These are phyloP conservation scores for Zaprionus bogoriensis DNA, from an alignment of 2,888 invertebrate genomes.

Conservation along the genomic window DNA sequence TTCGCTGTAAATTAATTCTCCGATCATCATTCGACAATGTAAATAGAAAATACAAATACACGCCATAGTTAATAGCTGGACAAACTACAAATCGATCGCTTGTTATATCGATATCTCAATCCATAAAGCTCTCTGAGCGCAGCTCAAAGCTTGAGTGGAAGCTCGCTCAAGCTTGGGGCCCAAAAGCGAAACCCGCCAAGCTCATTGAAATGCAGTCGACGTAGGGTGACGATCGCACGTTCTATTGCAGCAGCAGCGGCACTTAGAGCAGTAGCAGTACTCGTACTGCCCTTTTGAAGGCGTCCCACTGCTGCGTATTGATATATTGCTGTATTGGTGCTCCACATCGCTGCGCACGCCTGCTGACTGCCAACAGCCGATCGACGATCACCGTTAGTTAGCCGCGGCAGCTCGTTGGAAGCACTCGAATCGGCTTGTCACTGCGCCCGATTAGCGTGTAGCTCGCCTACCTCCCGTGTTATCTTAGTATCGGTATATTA, in stretches of 20 bases:
- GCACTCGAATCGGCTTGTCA: conserved; percentile 25
- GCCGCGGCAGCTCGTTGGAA: conserved; percentile 37
- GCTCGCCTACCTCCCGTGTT: too few species aligned
- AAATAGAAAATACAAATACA: conserved; percentile 43
- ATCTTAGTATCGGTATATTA: conserved; percentile 47
- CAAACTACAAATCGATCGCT: background rate
- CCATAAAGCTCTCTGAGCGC: background rate
- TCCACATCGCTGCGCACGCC: conserved; percentile 59
- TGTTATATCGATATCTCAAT: too few species aligned
- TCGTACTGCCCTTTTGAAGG: conserved; percentile 55
- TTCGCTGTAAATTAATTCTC: conserved; percentile 82
- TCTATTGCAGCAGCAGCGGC: conserved; percentile 46
- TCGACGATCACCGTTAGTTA: conserved; percentile 62
- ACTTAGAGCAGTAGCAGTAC: background rate
- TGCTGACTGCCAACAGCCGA: conserved; percentile 30
- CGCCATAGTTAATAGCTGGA: background rate
- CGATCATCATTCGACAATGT: conserved; percentile 17
- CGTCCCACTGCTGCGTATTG: conserved; percentile 3
- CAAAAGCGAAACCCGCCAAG: conserved; percentile 3
- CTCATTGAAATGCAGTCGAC: conserved; percentile 60
- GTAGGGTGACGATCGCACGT: conserved; percentile 51
- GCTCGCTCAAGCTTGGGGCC: conserved; percentile 12
- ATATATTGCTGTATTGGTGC: conserved; percentile 36
- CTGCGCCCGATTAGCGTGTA: conserved; percentile 6
- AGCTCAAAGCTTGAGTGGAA: conserved; percentile 15